A percentile compares a stretch with the other conserved stretches of the same genome.
Evolutionary conservation across 2,888 invertebrate genomes (phyloP).

Genomic region (Eulithis prunata): DNA sequence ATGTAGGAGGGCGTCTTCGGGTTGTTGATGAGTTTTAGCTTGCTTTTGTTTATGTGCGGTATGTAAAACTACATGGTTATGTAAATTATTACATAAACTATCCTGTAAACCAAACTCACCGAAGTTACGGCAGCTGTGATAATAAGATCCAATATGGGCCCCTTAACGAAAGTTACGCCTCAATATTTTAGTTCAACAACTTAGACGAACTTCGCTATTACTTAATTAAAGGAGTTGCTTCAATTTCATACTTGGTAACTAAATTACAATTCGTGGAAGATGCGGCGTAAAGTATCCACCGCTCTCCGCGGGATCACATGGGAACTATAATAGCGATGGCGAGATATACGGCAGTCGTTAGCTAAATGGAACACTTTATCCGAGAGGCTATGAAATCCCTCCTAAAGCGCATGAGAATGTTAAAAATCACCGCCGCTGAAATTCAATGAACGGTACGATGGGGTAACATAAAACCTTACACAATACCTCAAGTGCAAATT

Average conservation of each 20-base stretch:
- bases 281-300: slow-evolving; percentile 16
- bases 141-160: slow-evolving; percentile 36
- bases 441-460: slow-evolving; percentile 44
- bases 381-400: slow-evolving; percentile 38
- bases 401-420: slow-evolving; percentile 35
- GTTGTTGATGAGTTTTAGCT: too few relatives aligned
- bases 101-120: slow-evolving; percentile 23
- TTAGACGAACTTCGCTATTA: slow-evolving; percentile 50
- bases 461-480: slow-evolving; percentile 50
- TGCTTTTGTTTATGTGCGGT: slow-evolving; percentile 3
- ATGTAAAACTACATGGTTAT: slow-evolving; percentile 4
- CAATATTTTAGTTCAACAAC: slow-evolving; percentile 51
- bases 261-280: slow-evolving; percentile 38
- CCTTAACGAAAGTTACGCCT: slow-evolving; percentile 43
- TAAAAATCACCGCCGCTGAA: slow-evolving; percentile 43
- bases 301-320: slow-evolving; percentile 14
- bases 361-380: slow-evolving; percentile 39
- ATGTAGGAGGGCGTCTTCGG: too few relatives aligned
- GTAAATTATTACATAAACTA: slow-evolving; percentile 21
- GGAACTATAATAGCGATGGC: slow-evolving; percentile 23
- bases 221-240: slow-evolving; percentile 46
- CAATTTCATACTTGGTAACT: slow-evolving; percentile 39
- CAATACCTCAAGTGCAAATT: slow-evolving; percentile 46
- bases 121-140: slow-evolving; percentile 30
- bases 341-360: slow-evolving; percentile 35